Percentiles rank a stretch among this genome's conserved stretches.
Conservation (phyloP, 2,113 vertebrate species). For the rat (Rattus norvegicus) region GRCr8 NC_086030.1:33613001-33613500, state of each 20-base stretch:
- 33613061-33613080: too few species aligned
- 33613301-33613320: background rate
- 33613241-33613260: background rate
- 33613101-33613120: background rate
- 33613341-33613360: background rate
- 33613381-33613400: background rate
- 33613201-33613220: too few species aligned
- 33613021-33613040: background rate
- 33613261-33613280: background rate
- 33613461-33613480: background rate
- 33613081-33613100: background rate
- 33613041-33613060: too few species aligned
- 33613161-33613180: accelerated
- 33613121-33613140: accelerated
- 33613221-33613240: background rate
- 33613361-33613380: background rate
- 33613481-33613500: background rate
- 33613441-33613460: background rate
- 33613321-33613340: background rate
- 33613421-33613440: background rate
- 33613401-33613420: background rate
- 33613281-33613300: background rate
- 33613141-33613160: background rate
- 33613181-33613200: accelerated
- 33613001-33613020: background rate